Base-by-base conservation (phyloP, 2,888 invertebrate species). In the Mycalesis mineus region DNA sequence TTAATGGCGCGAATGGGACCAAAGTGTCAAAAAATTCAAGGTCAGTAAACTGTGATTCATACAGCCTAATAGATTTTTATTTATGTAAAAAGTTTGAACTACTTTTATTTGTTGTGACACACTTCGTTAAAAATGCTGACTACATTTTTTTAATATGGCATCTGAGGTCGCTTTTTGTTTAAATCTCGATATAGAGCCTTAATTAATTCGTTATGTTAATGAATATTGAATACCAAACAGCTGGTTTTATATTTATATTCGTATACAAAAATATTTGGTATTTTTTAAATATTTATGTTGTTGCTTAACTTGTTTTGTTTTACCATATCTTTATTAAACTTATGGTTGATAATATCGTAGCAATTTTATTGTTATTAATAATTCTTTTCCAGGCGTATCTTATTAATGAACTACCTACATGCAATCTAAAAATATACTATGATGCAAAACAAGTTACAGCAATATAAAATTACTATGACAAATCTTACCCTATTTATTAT, bases 11-110 rank as follows among this genome's bases (percentile, higher is more conserved):
- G 62, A 86, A 85, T 68, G 87, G 86, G 65, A 77, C 77, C 51
- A 88, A 88, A 80, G 75, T 75, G 71, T 75, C 75, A 63, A 86
- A 78, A 71, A 87, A 86, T 75, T 86, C 87, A 74, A 88, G 88
- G 88, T 88, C 71, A 72, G 83, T 49, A 45, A 31, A 31, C 9
- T 42, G 42, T 14, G 42, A 45, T 53, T 42, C n/a, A 36, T 36
- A 5, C 36, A 53, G 15, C 37, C 22, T 37, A 29, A 28, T 50
- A 22, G 40, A 41, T 17, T 51, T 13, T 37, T 54, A 37, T 47
- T 54, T 39, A 36, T n/a, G 11, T 44, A 29, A 45, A 50, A 17
- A 49, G 7, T 13, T 15, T 17, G 28, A 54, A 41, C 28, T 28
- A 29, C 45, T 31, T 51, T 50, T n/a, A n/a, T 29, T 41, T 28